These are phyloP conservation scores for Echiichthys vipera DNA, from an alignment of 2,797 vertebrate genomes.

Conservation along the genomic window DNA sequence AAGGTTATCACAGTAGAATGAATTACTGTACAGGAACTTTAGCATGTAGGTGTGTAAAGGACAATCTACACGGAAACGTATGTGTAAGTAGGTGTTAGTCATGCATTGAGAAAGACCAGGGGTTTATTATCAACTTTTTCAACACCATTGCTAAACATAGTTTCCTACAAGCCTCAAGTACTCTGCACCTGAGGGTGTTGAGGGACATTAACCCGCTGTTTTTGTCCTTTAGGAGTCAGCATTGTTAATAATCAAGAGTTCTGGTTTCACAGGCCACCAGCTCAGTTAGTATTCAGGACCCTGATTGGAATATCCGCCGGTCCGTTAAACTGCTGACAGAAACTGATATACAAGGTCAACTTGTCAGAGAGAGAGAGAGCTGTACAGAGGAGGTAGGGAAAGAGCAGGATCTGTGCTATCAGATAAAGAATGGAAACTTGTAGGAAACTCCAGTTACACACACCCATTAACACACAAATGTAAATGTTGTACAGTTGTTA, in stretches of 20 bases:
- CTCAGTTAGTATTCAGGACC: conserved; percentile 85
- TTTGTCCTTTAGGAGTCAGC: conserved; percentile 87
- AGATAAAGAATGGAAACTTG: conserved; percentile 85
- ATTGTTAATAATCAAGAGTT: conserved; percentile 95
- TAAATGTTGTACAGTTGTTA: conserved; percentile 17
- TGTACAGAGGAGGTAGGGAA: conserved; percentile 66
- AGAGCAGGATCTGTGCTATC: conserved; percentile 78
- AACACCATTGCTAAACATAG: conserved; percentile 24
- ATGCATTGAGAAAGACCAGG: not conserved
- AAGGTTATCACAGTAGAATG: not conserved
- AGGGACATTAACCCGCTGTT: conserved; percentile 83
- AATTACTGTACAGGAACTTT: not conserved
- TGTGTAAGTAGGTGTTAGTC: not conserved
- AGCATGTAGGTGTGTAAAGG: not conserved
- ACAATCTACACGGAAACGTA: not conserved
- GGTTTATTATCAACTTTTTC: conserved; percentile 52
- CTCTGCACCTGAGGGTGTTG: conserved; percentile 36
- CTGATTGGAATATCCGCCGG: conserved; percentile 89
- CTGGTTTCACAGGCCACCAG: conserved; percentile 88
- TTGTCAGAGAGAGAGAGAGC: conserved; percentile 55
- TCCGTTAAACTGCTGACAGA: conserved; percentile 85
- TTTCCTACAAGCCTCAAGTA: conserved; percentile 7
- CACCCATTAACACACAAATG: conserved; percentile 5
- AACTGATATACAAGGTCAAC: conserved; percentile 83
- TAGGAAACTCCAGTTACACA: conserved; percentile 49